phyloP scores from a whole-genome alignment of 2,888 invertebrate genomes.

The Drosophila setosimentum region DNA sequence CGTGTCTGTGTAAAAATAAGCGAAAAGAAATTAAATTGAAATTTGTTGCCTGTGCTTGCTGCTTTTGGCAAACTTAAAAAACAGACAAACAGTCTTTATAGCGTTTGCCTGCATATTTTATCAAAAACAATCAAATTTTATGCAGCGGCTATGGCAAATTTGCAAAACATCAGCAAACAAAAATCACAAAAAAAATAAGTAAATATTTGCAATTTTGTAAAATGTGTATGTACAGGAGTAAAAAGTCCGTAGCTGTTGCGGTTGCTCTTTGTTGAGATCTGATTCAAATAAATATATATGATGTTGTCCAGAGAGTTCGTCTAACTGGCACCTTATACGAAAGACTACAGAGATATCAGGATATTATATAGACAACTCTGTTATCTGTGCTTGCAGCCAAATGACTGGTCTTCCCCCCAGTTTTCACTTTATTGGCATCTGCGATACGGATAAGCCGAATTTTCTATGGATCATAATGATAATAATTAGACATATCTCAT shows the following conservation, averaged over 20 bases:
- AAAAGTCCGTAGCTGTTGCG: background rate
- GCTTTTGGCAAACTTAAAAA: slow-evolving; percentile 45
- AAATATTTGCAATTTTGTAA: slow-evolving; percentile 4
- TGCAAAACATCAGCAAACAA: slow-evolving; percentile 35
- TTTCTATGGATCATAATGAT: background rate
- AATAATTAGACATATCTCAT: background rate
- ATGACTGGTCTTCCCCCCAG: background rate
- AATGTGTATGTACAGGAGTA: background rate
- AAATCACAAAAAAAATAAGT: slow-evolving; percentile 18
- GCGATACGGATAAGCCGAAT: background rate
- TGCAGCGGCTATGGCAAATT: slow-evolving; percentile 33
- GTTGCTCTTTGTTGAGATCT: background rate
- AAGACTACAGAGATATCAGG: background rate
- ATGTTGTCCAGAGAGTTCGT: background rate
- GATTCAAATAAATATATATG: background rate
- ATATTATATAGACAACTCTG: background rate
- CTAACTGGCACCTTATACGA: background rate
- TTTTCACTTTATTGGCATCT: background rate
- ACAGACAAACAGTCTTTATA: slow-evolving; percentile 51
- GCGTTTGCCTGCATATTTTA: slow-evolving; percentile 68
- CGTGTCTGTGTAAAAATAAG: slow-evolving; percentile 17
- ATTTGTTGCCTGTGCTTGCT: slow-evolving; percentile 51
- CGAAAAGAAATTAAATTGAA: slow-evolving; percentile 62
- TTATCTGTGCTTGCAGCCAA: background rate
- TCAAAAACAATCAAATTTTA: slow-evolving; percentile 67